Evolutionary conservation across 2,888 invertebrate species (phyloP).

Genomic region (Vesta saturnalis): DNA sequence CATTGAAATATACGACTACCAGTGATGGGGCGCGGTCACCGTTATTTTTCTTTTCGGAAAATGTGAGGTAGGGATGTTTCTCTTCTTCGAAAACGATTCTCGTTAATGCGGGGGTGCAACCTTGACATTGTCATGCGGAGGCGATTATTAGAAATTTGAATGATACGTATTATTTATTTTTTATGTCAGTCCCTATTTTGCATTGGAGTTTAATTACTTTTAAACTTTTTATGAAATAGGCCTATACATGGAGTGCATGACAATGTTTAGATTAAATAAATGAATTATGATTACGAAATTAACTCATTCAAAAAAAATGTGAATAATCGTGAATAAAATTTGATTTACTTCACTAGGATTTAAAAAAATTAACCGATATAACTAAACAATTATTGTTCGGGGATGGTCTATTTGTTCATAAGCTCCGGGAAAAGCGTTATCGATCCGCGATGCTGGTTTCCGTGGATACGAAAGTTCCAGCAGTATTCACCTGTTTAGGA

Average conservation of each 20-base stretch:
- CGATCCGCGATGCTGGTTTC: slow-evolving; percentile 40
- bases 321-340: no score
- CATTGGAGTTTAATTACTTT: no score
- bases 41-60: slow-evolving; percentile 16
- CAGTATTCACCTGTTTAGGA: slow-evolving; percentile 37
- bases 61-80: slow-evolving; percentile 28
- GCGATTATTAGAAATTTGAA: slow-evolving; percentile 29
- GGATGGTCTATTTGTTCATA: slow-evolving; percentile 36
- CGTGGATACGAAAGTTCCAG: slow-evolving; percentile 41
- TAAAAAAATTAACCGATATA: no score
- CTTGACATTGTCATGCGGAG: slow-evolving; percentile 32
- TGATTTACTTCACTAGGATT: no score
- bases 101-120: slow-evolving; percentile 34
- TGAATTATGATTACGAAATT: no score
- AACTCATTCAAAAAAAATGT: no score
- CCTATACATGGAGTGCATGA: no score
- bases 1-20: not conserved
- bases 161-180: slow-evolving; percentile 28
- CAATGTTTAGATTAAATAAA: no score
- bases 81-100: slow-evolving; percentile 33
- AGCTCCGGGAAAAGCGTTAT: slow-evolving; percentile 36
- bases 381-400: slow-evolving; percentile 19
- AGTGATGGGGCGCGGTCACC: slow-evolving; percentile 21
- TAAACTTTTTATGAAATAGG: no score
- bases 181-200: no score